Percentiles rank a stretch among this genome's conserved stretches.
Conservation (phyloP, 2,888 invertebrate species). For the Drosophila kanekoi region DNA sequence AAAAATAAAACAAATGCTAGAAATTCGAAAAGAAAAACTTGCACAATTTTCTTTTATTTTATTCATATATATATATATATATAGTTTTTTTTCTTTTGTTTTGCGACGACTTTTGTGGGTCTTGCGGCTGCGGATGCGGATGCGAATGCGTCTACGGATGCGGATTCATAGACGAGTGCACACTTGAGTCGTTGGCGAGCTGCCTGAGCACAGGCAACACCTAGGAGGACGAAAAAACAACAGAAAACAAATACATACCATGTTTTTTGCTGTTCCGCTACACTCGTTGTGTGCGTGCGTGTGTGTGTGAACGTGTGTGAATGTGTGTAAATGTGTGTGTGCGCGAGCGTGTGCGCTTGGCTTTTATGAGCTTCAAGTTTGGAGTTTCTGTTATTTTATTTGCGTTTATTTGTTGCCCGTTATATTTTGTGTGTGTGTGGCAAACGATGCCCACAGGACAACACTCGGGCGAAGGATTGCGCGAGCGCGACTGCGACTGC, state of each 20-base stretch:
- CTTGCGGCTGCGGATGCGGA: slow-evolving; percentile 10
- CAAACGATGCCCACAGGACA: slow-evolving; percentile 73
- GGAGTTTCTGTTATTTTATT: slow-evolving; percentile 21
- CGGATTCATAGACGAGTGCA: slow-evolving; percentile 72
- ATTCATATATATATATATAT: neutral
- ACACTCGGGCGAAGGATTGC: slow-evolving; percentile 49
- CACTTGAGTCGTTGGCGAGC: slow-evolving; percentile 67
- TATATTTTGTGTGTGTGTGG: slow-evolving; percentile 38
- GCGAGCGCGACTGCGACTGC: slow-evolving; percentile 60
- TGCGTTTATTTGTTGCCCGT: slow-evolving; percentile 43
- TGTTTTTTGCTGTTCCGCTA: slow-evolving; percentile 11
- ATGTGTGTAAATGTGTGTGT: slow-evolving; percentile 4
- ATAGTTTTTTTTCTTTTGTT: neutral
- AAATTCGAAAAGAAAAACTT: slow-evolving; percentile 18
- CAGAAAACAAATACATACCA: slow-evolving; percentile 40
- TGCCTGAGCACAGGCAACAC: slow-evolving; percentile 24
- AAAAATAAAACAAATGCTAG: slow-evolving; percentile 10
- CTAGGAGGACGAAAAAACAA: slow-evolving; percentile 10
- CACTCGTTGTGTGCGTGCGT: neutral
- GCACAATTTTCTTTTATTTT: slow-evolving; percentile 26
- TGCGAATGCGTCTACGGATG: slow-evolving; percentile 47
- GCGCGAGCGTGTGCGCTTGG: slow-evolving; percentile 25
- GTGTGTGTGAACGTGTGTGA: too few relatives aligned
- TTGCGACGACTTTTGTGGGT: slow-evolving; percentile 13
- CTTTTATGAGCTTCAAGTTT: slow-evolving; percentile 42